Evolutionary conservation across 1,140 invertebrate genomes (phyloP).

Genomic region (Calephelis nemesis): DNA sequence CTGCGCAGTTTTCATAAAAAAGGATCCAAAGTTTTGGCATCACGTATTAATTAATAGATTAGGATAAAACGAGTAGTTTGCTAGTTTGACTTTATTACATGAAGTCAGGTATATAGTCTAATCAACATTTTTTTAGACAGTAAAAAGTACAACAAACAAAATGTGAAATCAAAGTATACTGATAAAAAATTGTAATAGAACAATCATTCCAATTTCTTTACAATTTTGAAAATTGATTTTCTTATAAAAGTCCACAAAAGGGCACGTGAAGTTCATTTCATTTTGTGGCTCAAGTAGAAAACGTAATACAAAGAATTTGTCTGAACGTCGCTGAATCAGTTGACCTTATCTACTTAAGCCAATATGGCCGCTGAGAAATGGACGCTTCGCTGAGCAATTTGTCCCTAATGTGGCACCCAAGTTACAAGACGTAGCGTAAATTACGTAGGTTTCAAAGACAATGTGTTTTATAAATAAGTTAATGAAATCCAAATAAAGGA

Average conservation of each 20-base stretch:
- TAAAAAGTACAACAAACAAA: too few species aligned
- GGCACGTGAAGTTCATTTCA: not conserved
- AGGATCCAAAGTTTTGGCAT: too few species aligned
- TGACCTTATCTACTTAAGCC: conserved; percentile 18
- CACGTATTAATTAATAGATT: too few species aligned
- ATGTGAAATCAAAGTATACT: too few species aligned
- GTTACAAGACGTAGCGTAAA: not conserved
- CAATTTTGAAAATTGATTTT: not conserved
- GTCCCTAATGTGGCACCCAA: not conserved
- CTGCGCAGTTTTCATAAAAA: too few species aligned
- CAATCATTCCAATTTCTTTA: not conserved
- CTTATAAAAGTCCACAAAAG: not conserved
- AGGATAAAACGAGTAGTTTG: too few species aligned
- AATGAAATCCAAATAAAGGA: too few species aligned
- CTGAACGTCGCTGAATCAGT: conserved; percentile 1
- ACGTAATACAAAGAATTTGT: conserved; percentile 6
- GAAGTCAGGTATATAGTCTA: too few species aligned
- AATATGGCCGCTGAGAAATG: conserved; percentile 15
- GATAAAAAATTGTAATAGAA: not conserved
- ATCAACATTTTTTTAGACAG: too few species aligned
- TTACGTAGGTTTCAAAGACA: too few species aligned
- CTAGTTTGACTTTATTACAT: too few species aligned
- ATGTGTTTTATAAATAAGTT: too few species aligned
- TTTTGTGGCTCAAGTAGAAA: conserved; percentile 1
- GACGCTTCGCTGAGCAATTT: conserved; percentile 1